Evolutionary conservation across 1,140 invertebrate genomes (phyloP), one percentile per base, ranked within the genome.

Genomic region (Bombus sibiricus): DNA sequence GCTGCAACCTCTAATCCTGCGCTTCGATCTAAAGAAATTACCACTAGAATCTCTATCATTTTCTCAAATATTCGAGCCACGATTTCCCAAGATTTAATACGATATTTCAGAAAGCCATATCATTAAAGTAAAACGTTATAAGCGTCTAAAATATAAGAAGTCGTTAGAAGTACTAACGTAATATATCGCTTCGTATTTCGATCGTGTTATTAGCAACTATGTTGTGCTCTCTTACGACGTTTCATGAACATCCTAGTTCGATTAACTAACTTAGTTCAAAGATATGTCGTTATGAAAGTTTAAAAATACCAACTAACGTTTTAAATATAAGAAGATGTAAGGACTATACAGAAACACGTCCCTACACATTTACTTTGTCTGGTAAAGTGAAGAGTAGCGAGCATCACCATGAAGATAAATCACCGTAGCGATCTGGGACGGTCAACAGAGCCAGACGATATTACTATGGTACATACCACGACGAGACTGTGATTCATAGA

Each of bases 401-500:
- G 9, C 69, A 22, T 12, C n/a, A 25, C 10, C 34, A 28, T 6
- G 37, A n/a, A 34, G 62, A 68, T 69, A 53, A 83, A 83, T 83
- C 41, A 53, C 12, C 3, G n/a, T 28, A 37, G 53, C 13, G 41
- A 64, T 15, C 22, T 22, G 32, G 62, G 18, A 32, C 57, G 57
- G 62, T 83, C 71, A 77, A 75, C 73, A 77, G 34, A 69, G 62
- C 9, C 47, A 62, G 41, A 77, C 75, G n/a, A 53, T 76, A 69
- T 77, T 68, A 41, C 15, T 18, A 8, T 28, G 22, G 34, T 37
- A 53, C 47, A 53, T 53, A 57, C 39, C 74, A 41, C 62, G 34
- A 41, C 59, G 81, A 66, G 66, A n/a, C 62, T 3, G 47, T 83
- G 81, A 83, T 83, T 83, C 81, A 83, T 83, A 77, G 81, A 77